phyloP scores from a whole-genome alignment of 2,797 vertebrate genomes.

The Danio aesculapii region DNA sequence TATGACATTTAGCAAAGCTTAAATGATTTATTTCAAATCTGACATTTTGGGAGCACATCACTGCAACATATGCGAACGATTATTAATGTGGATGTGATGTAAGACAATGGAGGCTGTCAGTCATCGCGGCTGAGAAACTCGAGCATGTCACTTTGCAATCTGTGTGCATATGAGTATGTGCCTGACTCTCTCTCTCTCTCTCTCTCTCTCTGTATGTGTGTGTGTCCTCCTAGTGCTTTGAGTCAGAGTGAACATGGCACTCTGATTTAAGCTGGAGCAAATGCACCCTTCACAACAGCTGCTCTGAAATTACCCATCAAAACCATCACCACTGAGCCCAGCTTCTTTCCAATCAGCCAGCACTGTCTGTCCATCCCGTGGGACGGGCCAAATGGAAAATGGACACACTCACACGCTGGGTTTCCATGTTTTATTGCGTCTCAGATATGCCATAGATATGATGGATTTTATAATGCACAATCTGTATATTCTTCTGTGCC shows the following conservation, averaged over 20 bases:
- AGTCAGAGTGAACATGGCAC: slow-evolving; percentile 61
- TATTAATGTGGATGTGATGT: slow-evolving; percentile 36
- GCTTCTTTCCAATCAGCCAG: slow-evolving; percentile 47
- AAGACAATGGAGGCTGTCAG: slow-evolving; percentile 35
- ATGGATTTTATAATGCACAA: not conserved
- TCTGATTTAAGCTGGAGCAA: slow-evolving; percentile 57
- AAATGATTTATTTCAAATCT: slow-evolving; percentile 41
- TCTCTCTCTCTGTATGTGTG: too few relatives aligned
- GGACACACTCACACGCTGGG: not conserved
- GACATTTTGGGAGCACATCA: slow-evolving; percentile 12
- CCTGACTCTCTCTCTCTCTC: not conserved
- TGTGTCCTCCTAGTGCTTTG: slow-evolving; percentile 33
- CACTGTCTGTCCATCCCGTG: slow-evolving; percentile 39
- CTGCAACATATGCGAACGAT: slow-evolving; percentile 29
- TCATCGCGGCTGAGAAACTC: slow-evolving; percentile 28
- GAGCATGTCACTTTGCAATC: slow-evolving; percentile 15
- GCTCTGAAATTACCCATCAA: slow-evolving; percentile 63
- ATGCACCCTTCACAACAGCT: slow-evolving; percentile 59
- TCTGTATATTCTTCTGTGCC: too few relatives aligned
- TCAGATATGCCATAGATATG: too few relatives aligned
- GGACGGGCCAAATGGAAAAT: not conserved
- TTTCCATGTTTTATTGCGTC: too few relatives aligned
- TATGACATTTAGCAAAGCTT: not conserved
- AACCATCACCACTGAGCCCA: slow-evolving; percentile 39
- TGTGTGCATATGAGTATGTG: not conserved